A percentile compares a stretch with the other conserved stretches of the same genome.
Conservation (phyloP, 1,140 invertebrate species). For the Leucophenga varia region DNA sequence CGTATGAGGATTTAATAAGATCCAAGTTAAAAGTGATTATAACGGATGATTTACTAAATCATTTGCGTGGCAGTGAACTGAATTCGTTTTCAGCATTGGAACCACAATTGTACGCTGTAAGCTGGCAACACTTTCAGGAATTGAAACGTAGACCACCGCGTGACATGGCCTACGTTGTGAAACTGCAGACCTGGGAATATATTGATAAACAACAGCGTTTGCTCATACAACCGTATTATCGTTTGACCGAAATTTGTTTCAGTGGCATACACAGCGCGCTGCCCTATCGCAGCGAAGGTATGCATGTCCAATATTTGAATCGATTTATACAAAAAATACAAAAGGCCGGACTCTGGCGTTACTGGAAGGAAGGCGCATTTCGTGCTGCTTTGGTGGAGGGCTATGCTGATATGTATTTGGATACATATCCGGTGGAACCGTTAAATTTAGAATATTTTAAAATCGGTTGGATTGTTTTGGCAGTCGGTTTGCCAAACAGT, state of each 20-base stretch:
- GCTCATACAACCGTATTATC: constrained; percentile 41
- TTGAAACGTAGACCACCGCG: constrained; percentile 24
- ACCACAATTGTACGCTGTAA: constrained; percentile 23
- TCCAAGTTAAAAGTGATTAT: constrained; percentile 35
- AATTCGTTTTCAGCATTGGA: constrained; percentile 27
- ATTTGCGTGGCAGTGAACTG: constrained; percentile 22
- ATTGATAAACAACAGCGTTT: constrained; percentile 30
- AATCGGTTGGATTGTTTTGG: constrained; percentile 40
- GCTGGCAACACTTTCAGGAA: constrained; percentile 29
- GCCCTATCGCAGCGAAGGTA: constrained; percentile 20
- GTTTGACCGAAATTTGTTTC: constrained; percentile 33
- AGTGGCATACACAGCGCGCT: constrained; percentile 28
- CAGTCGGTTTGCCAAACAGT: constrained; percentile 23
- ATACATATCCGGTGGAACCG: constrained; percentile 40
- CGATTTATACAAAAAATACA: constrained; percentile 21
- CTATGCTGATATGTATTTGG: constrained; percentile 26
- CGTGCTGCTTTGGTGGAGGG: constrained; percentile 20
- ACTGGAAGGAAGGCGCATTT: constrained; percentile 38
- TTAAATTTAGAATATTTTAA: constrained; percentile 36
- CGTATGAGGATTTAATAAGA: constrained; percentile 29
- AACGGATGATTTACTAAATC: constrained; percentile 26
- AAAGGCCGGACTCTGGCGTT: constrained; percentile 31
- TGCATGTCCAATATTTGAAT: constrained; percentile 20
- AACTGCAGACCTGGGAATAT: constrained; percentile 32
- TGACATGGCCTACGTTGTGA: constrained; percentile 36